A percentile compares a stretch with the other conserved stretches of the same genome.
Evolutionary conservation across 2,888 invertebrate species (phyloP).

Genomic region (Nudaria mundana): DNA sequence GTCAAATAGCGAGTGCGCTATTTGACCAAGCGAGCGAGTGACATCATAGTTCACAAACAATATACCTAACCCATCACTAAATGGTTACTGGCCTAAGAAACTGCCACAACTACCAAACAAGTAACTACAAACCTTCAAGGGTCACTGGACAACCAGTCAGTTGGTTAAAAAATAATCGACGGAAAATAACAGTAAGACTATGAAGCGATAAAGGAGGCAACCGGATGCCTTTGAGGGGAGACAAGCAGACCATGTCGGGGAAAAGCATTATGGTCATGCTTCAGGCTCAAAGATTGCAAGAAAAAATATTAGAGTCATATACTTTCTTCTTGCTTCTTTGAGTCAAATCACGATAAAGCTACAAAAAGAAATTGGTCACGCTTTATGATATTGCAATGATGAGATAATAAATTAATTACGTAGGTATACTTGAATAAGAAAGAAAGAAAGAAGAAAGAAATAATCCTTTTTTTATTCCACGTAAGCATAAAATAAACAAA

Average conservation of each 20-base stretch:
- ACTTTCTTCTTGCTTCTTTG: neutral
- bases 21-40: too few relatives aligned
- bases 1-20: too few relatives aligned
- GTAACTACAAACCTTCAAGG: conserved; percentile 40
- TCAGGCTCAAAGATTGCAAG: conserved; percentile 15
- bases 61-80: too few relatives aligned
- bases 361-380: neutral
- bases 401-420: too few relatives aligned
- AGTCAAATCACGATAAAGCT: neutral
- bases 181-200: conserved; percentile 43
- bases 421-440: too few relatives aligned
- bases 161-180: conserved; percentile 59
- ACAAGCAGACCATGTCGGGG: conserved; percentile 56
- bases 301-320: conserved; percentile 1
- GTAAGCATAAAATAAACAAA: too few relatives aligned
- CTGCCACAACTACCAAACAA: conserved; percentile 1
- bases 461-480: too few relatives aligned
- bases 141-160: conserved; percentile 56
- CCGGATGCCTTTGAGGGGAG: conserved; percentile 58
- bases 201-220: conserved; percentile 46
- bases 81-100: neutral
- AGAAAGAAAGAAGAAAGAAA: too few relatives aligned
- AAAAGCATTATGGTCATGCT: conserved; percentile 34
- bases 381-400: too few relatives aligned
- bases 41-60: too few relatives aligned